These are phyloP conservation scores for Leptoclinus maculatus DNA, from an alignment of 2,797 vertebrate species.

Conservation along the genomic window DNA sequence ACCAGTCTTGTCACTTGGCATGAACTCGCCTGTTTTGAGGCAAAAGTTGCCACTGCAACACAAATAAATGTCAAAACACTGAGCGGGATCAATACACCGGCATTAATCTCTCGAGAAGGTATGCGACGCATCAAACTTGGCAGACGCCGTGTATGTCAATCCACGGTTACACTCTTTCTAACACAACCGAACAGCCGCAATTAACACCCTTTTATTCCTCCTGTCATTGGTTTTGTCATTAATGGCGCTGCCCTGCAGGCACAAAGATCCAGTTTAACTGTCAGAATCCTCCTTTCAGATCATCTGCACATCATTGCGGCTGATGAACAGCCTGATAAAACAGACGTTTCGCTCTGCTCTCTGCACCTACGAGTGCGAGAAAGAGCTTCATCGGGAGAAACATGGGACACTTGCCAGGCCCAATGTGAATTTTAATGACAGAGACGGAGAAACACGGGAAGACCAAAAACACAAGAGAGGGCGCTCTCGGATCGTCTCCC, in stretches of 20 bases:
- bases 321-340: slow-evolving; percentile 62
- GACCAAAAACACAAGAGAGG: slow-evolving; percentile 31
- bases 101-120: slow-evolving; percentile 58
- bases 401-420: slow-evolving; percentile 48
- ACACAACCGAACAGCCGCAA: slow-evolving; percentile 56
- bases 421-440: slow-evolving; percentile 59
- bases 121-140: slow-evolving; percentile 59
- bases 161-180: slow-evolving; percentile 37
- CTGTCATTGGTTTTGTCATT: slow-evolving; percentile 64
- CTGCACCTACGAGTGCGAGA: slow-evolving; percentile 62
- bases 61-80: slow-evolving; percentile 58
- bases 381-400: slow-evolving; percentile 49
- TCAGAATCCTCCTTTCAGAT: slow-evolving; percentile 61
- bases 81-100: slow-evolving; percentile 40
- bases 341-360: slow-evolving; percentile 31
- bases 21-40: slow-evolving; percentile 34
- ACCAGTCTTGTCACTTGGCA: slow-evolving; percentile 34
- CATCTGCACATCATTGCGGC: slow-evolving; percentile 38
- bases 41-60: slow-evolving; percentile 31
- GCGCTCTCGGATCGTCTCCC: slow-evolving; percentile 50
- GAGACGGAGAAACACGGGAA: slow-evolving; percentile 14
- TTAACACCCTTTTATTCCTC: slow-evolving; percentile 62
- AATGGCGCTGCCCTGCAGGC: slow-evolving; percentile 57
- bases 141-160: slow-evolving; percentile 51
- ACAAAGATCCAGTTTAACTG: slow-evolving; percentile 71